Conservation (phyloP, 2,113 vertebrate species). For the Gobio gobio region DNA sequence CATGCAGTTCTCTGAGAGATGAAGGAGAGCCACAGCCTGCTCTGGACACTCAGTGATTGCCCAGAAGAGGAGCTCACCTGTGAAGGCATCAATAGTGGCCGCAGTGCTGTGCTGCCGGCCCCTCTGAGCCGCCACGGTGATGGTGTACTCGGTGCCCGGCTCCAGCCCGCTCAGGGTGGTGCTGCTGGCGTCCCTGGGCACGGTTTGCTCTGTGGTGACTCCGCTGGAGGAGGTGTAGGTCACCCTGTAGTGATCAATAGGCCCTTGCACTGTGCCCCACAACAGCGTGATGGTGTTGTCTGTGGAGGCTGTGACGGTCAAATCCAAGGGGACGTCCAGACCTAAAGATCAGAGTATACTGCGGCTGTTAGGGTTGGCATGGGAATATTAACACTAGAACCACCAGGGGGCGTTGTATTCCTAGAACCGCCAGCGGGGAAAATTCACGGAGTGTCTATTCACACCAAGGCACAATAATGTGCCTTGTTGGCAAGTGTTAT, state of each 20-base stretch:
- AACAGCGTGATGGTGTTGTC: constrained; percentile 90
- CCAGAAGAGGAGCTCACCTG: constrained; percentile 78
- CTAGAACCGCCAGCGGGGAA: too few relatives aligned
- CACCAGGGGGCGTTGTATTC: too few relatives aligned
- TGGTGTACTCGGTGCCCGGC: constrained; percentile 92
- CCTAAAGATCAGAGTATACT: constrained; percentile 69
- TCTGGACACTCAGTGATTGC: not conserved
- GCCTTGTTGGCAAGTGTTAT: too few relatives aligned
- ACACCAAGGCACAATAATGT: too few relatives aligned
- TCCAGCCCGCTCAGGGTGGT: constrained; percentile 88
- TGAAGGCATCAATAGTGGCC: constrained; percentile 91
- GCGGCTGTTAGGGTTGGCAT: not conserved
- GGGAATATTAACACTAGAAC: not conserved
- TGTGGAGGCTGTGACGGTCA: constrained; percentile 89
- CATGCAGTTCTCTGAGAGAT: not conserved
- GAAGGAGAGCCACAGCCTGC: not conserved
- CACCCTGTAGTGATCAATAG: constrained; percentile 93
- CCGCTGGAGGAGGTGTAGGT: constrained; percentile 89
- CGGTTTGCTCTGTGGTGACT: constrained; percentile 84
- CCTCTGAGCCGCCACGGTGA: constrained; percentile 89
- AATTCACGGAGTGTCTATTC: too few relatives aligned
- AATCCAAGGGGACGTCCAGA: constrained; percentile 88
- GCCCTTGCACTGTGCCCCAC: constrained; percentile 89
- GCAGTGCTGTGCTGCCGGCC: constrained; percentile 92
- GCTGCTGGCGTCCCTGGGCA: constrained; percentile 80